Conservation (phyloP, 2,113 vertebrate genomes). For the Rousettus leschenaultii region DNA sequence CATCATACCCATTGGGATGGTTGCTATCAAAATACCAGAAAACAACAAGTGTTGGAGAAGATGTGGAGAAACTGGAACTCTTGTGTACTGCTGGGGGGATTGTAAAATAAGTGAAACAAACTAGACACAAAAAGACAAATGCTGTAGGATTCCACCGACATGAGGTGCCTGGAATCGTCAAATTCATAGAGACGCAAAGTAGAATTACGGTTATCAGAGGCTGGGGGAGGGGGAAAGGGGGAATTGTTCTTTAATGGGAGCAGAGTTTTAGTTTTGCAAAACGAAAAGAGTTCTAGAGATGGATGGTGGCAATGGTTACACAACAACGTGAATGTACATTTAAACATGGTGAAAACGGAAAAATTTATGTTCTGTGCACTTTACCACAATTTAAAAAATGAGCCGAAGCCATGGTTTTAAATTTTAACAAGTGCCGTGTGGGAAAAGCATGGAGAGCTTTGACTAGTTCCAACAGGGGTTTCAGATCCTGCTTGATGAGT, state of each 20-base stretch:
- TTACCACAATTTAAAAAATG: background rate
- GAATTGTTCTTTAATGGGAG: background rate
- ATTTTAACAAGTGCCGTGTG: background rate
- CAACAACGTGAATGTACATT: accelerated
- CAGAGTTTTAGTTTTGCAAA: background rate
- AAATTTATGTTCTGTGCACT: background rate
- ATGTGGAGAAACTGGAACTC: no score
- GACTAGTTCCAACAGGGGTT: background rate
- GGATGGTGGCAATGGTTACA: accelerated
- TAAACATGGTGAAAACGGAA: background rate
- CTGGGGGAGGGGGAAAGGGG: accelerated
- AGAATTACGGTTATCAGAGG: background rate
- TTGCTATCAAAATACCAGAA: background rate
- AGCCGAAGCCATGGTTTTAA: background rate
- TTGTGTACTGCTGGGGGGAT: background rate
- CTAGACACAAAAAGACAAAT: background rate
- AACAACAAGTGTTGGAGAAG: no score
- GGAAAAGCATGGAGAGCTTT: background rate
- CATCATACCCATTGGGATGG: no score
- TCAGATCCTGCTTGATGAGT: no score
- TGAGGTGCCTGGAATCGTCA: accelerated
- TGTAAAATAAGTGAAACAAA: background rate
- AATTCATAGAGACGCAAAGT: background rate
- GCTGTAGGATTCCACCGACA: accelerated
- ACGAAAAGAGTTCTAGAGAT: background rate